Conservation (phyloP, 2,888 invertebrate species). For the Caenorhabditis sp. region DNA sequence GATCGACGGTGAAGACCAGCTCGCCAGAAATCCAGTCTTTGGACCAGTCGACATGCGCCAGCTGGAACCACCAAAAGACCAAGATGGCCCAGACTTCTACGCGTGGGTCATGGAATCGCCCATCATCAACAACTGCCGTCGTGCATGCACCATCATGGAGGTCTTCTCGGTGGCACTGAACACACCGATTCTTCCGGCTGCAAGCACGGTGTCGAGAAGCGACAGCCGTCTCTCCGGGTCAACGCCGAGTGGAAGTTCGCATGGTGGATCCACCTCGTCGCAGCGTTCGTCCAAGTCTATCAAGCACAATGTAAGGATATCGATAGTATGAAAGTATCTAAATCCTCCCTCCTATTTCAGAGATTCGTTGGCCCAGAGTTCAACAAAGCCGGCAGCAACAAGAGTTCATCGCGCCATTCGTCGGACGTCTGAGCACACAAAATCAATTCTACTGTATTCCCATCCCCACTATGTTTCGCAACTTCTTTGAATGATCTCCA, state of each 20-base stretch:
- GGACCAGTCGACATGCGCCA: slow-evolving; percentile 31
- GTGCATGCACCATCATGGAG: slow-evolving; percentile 42
- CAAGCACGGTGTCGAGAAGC: background rate
- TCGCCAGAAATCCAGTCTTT: background rate
- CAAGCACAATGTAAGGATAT: slow-evolving; percentile 8
- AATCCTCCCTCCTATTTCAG: background rate
- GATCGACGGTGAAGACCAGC: slow-evolving; percentile 1
- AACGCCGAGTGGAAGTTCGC: slow-evolving; percentile 8
- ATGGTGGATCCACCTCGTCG: background rate
- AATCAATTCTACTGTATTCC: background rate
- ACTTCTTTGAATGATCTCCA: too few species aligned
- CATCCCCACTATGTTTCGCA: too few species aligned
- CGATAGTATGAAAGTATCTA: background rate
- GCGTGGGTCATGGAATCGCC: slow-evolving; percentile 53
- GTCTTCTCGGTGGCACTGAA: slow-evolving; percentile 23
- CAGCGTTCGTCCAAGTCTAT: background rate
- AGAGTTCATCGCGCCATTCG: background rate
- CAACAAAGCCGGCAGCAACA: background rate
- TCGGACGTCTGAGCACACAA: background rate
- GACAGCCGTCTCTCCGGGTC: background rate
- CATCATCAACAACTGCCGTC: slow-evolving; percentile 7
- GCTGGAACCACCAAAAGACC: background rate
- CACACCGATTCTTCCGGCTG: background rate
- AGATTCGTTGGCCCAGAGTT: slow-evolving; percentile 27
- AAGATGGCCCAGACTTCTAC: background rate